A percentile compares a stretch with the other conserved stretches of the same genome.
These are phyloP conservation scores for Boloria euphrosyne DNA, from an alignment of 2,888 invertebrate genomes.

Conservation along the genomic window DNA sequence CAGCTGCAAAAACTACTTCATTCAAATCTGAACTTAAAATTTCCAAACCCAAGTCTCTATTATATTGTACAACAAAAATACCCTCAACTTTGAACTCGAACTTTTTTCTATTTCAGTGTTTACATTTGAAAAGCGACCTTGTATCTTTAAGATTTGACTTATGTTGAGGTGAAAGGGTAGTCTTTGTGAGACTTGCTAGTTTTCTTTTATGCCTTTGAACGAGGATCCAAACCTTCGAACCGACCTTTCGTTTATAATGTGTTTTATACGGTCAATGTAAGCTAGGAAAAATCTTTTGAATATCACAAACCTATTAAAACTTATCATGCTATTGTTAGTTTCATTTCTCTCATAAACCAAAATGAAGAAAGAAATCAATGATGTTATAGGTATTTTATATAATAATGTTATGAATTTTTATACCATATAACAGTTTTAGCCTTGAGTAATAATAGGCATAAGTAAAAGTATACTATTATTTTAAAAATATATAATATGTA, in stretches of 20 bases:
- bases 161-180: slow-evolving; percentile 36
- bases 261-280: slow-evolving; percentile 25
- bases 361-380: no score
- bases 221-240: slow-evolving; percentile 50
- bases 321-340: slow-evolving; percentile 3
- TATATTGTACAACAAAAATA: slow-evolving; percentile 37
- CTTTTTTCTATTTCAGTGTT: slow-evolving; percentile 50
- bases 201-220: slow-evolving; percentile 54
- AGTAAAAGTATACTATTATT: no score
- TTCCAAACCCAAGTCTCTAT: slow-evolving; percentile 40
- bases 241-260: slow-evolving; percentile 38
- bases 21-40: slow-evolving; percentile 51
- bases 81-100: slow-evolving; percentile 64
- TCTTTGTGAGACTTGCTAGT: slow-evolving; percentile 56
- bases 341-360: neutral
- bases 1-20: slow-evolving; percentile 39
- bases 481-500: no score
- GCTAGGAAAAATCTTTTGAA: slow-evolving; percentile 13
- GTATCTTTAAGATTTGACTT: slow-evolving; percentile 43
- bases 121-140: slow-evolving; percentile 46
- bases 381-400: no score
- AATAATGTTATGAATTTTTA: no score
- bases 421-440: no score
- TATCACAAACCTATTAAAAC: slow-evolving; percentile 4
- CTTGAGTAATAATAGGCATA: no score